These are phyloP conservation scores for Beris morrisii DNA, from an alignment of 2,888 invertebrate species.

Conservation along the genomic window DNA sequence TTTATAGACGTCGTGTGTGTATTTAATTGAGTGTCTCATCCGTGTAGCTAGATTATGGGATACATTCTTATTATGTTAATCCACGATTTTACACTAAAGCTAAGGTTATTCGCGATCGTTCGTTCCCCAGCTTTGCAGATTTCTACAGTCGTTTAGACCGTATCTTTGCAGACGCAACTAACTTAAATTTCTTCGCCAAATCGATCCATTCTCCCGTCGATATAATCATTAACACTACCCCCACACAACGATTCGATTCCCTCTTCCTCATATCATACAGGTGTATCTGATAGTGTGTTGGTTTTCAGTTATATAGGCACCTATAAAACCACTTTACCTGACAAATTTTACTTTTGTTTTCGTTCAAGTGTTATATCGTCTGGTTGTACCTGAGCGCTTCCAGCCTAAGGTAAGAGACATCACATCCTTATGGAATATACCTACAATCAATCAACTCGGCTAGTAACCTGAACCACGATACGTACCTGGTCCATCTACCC, in stretches of 20 bases:
- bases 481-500: too few relatives aligned
- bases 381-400: slow-evolving; percentile 41
- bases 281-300: slow-evolving; percentile 36
- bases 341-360: slow-evolving; percentile 57
- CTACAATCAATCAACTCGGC: not conserved
- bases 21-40: too few relatives aligned
- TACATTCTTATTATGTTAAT: too few relatives aligned
- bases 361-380: slow-evolving; percentile 56
- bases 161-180: not conserved
- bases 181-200: not conserved
- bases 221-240: not conserved
- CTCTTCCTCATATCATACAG: not conserved
- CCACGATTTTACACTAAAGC: too few relatives aligned
- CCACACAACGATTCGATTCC: slow-evolving; percentile 4
- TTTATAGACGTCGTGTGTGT: too few relatives aligned
- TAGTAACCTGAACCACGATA: too few relatives aligned
- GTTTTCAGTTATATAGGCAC: slow-evolving; percentile 47
- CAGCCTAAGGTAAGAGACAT: slow-evolving; percentile 28
- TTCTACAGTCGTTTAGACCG: too few relatives aligned
- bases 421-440: slow-evolving; percentile 11
- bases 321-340: slow-evolving; percentile 62
- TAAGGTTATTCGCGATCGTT: too few relatives aligned
- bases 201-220: not conserved
- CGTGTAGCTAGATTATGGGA: too few relatives aligned
- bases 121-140: not conserved